Evolutionary conservation across 2,797 vertebrate genomes (phyloP).

Genomic region (Calcarius lapponicus): DNA sequence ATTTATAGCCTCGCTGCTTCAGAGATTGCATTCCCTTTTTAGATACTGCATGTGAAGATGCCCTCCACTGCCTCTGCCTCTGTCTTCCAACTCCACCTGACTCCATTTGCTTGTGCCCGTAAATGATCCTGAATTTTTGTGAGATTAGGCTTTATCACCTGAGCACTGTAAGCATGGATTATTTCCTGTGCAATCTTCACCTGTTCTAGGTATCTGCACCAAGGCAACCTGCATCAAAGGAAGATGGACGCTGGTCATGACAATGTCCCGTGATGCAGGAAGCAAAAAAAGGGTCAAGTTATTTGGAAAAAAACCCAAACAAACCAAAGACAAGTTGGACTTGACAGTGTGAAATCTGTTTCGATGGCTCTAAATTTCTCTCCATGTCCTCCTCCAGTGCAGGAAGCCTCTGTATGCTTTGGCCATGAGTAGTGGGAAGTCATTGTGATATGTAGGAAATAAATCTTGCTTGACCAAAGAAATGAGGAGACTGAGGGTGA

Average conservation of each 20-base stretch:
- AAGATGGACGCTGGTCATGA: background rate
- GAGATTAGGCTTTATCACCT: background rate
- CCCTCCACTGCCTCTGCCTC: background rate
- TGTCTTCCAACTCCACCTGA: background rate
- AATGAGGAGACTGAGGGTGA: background rate
- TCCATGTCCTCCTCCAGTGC: background rate
- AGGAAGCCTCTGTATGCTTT: background rate
- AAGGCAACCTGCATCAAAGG: background rate
- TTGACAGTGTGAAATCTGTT: background rate
- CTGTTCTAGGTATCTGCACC: background rate
- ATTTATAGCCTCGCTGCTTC: conserved; percentile 28
- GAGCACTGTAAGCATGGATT: background rate
- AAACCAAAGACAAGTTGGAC: background rate
- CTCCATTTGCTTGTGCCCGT: background rate
- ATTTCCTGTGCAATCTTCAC: background rate
- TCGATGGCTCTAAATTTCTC: background rate
- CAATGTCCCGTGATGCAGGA: background rate
- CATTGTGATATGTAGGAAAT: background rate
- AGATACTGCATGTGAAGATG: background rate
- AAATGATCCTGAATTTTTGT: background rate
- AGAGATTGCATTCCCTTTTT: background rate
- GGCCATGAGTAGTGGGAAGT: background rate
- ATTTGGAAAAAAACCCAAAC: background rate
- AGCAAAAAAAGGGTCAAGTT: background rate
- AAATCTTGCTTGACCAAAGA: background rate